phyloP scores from a whole-genome alignment of 2,888 invertebrate species.

The Beris morrisii region DNA sequence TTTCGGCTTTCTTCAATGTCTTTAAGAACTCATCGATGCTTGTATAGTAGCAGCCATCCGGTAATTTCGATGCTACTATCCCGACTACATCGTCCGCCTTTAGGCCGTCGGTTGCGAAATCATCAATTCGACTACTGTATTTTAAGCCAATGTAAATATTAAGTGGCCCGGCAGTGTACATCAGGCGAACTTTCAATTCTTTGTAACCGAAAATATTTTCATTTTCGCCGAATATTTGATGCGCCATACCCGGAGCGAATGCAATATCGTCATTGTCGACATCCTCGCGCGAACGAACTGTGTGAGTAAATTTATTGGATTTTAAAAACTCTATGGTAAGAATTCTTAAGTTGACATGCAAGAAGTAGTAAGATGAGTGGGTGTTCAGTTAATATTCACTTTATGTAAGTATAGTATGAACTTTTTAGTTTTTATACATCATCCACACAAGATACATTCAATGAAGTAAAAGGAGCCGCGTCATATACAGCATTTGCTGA shows the following conservation, averaged over 20 bases:
- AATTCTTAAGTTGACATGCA: neutral
- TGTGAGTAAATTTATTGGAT: neutral
- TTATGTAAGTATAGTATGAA: too few relatives aligned
- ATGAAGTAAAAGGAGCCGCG: too few relatives aligned
- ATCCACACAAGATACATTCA: too few relatives aligned
- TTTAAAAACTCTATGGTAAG: neutral
- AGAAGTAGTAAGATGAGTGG: neutral
- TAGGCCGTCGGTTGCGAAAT: slow-evolving; percentile 61
- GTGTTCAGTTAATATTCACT: too few relatives aligned
- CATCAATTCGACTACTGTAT: slow-evolving; percentile 68
- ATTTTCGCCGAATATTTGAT: slow-evolving; percentile 89
- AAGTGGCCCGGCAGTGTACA: slow-evolving; percentile 79
- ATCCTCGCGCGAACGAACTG: slow-evolving; percentile 66
- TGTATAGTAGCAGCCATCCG: slow-evolving; percentile 66
- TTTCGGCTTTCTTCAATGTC: slow-evolving; percentile 69
- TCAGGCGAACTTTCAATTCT: slow-evolving; percentile 75
- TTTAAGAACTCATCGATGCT: slow-evolving; percentile 74
- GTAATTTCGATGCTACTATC: slow-evolving; percentile 68
- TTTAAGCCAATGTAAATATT: slow-evolving; percentile 78
- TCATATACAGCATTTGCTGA: too few relatives aligned
- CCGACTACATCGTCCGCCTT: slow-evolving; percentile 76
- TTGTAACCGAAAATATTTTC: slow-evolving; percentile 95
- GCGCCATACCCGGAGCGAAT: slow-evolving; percentile 85
- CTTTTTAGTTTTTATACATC: too few relatives aligned
- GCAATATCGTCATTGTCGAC: slow-evolving; percentile 64